Base-by-base conservation (phyloP, 2,113 vertebrate species). In the Halcyon senegalensis region DNA sequence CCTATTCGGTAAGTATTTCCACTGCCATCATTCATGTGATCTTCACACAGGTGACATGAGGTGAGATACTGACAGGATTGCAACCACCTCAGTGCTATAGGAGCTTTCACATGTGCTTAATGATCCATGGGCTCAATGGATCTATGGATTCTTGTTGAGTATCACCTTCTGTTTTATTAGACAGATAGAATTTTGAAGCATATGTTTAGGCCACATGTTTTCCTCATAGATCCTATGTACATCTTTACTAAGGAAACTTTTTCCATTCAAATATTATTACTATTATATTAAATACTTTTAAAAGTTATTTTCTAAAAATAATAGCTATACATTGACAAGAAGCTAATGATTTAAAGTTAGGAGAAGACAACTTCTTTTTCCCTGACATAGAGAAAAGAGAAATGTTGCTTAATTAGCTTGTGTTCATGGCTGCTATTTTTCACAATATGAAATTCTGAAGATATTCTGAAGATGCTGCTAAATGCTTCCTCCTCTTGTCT, bases 1-100 rank as follows among this genome's bases (percentile, higher is more conserved):
- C 30, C 17, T 76, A 1, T 30, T 68, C n/a, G 35, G 39, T 1
- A 0, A 41, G 44, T 1, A 0, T 79, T 58, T 68, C 21, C 21
- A 19, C 7, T 33, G 43, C 8, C 12, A 55, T 73, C 43, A 35
- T 33, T 63, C 33, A 13, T 15, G 37, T 35, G 24, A 17, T 59
- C 31, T 70, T 89, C 35, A 27, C 75, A 51, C 2, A 9, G 10
- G 11, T 55, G 28, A 46, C 15, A 9, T 6, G 7, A n/a, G 35
- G 6, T 77, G 46, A 73, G 28, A 51, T 23, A 51, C 35, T 17
- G 35, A 13, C 19, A 64, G 56, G 20, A 76, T 1, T 82, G 35
- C 44, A 44, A 10, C 5, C 17, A 23, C 20, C 1, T 4, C 31
- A 44, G 11, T 37, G 39, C 14, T 21, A 21, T 14, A 53, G n/a